Evolutionary conservation across 1,140 invertebrate species (phyloP), one percentile per base, ranked within the genome.

Genomic region (Wiebesia pumilae): DNA sequence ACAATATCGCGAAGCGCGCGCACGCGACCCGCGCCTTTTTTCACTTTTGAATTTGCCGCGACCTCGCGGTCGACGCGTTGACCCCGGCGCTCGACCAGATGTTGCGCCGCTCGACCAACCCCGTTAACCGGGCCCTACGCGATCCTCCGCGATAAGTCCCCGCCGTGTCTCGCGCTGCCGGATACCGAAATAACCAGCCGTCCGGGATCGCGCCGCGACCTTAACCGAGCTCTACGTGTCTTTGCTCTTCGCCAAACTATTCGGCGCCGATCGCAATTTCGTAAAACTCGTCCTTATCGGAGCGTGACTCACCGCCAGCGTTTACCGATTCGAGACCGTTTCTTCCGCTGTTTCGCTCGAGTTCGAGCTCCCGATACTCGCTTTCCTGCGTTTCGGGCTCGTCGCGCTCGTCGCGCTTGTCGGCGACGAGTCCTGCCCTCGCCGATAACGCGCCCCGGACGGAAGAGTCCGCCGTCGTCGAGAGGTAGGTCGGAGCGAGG

Each of bases 1-100:
- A 86, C 16, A n/a, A n/a, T 4, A 16, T 54, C 21, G 4, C 21
- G 7, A 19, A 40, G 38, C 10, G 6, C 38, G 38, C 21, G 27
- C 24, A 30, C 54, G 58, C 27, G 43, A 73, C 43, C 16, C 83
- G 47, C 69, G 10, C 14, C 43, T 71, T 84, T 77, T 30, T n/a
- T 51, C 30, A 19, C 1, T n/a, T 81, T 86, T 78, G 75, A 82
- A 82, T 82, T 81, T 86, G 54, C 85, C 85, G 79, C 84, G 84
- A 27, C n/a, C 43, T 10, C 21, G n/a, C 77, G 47, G n/a, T 38
- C 3, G 77, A 85, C 75, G 65, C 85, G 80, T 86, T 82, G 85
- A 86, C 85, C 78, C 84, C 85, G 27, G 33, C n/a, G 78, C 33
- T 47, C 83, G 35, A 12, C 77, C 80, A 77, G 54, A 81, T 77